Evolutionary conservation across 2,888 invertebrate species (phyloP).

Genomic region (Drosophila fulvimacula): DNA sequence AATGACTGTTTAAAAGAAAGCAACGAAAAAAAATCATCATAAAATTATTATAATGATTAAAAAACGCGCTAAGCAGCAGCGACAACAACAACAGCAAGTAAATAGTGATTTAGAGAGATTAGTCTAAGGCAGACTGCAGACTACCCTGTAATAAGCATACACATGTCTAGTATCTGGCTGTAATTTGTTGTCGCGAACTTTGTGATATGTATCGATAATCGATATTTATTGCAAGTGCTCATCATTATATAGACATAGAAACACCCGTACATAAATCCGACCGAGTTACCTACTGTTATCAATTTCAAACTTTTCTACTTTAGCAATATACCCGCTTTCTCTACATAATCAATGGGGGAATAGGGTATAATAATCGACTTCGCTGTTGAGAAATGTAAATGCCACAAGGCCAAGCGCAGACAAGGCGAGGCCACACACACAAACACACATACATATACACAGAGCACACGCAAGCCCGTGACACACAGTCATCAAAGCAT

Average conservation of each 20-base stretch:
- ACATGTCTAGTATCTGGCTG: not conserved
- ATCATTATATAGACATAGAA: not conserved
- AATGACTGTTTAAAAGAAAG: slow-evolving; percentile 66
- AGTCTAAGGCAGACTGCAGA: not conserved
- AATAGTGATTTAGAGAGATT: slow-evolving; percentile 12
- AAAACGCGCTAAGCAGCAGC: slow-evolving; percentile 58
- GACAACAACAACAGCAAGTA: slow-evolving; percentile 21
- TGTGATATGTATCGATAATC: not conserved
- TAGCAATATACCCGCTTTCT: not conserved
- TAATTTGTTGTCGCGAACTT: not conserved
- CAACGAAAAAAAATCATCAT: slow-evolving; percentile 60
- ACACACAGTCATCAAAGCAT: slow-evolving; percentile 57
- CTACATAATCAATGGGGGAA: slow-evolving; percentile 3
- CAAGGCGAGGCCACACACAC: slow-evolving; percentile 75
- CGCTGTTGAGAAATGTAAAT: slow-evolving; percentile 77
- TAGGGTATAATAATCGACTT: slow-evolving; percentile 35
- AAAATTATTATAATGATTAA: slow-evolving; percentile 74
- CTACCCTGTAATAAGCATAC: not conserved
- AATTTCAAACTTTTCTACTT: not conserved
- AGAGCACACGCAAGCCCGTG: slow-evolving; percentile 70
- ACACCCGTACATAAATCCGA: not conserved
- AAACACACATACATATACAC: slow-evolving; percentile 17
- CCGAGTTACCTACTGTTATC: too few species aligned
- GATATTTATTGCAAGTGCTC: not conserved
- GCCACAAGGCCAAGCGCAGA: slow-evolving; percentile 80